These are phyloP conservation scores for Andrena hattorfiana DNA, from an alignment of 2,888 invertebrate species.

Conservation along the genomic window DNA sequence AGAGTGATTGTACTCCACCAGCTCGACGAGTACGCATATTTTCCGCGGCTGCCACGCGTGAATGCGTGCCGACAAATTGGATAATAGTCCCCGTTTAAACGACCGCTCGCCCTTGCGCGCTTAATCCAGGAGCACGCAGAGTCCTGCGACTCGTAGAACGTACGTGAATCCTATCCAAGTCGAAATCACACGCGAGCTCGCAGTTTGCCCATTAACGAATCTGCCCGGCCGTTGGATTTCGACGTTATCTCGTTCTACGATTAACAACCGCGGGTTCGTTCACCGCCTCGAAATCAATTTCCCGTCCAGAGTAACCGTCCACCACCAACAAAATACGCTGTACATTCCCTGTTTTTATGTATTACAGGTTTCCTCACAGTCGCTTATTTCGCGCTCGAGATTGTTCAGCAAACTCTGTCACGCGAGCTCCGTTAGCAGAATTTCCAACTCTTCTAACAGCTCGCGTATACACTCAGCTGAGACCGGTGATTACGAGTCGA, in stretches of 20 bases:
- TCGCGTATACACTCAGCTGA: too few relatives aligned
- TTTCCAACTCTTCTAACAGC: too few relatives aligned
- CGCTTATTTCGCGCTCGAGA: too few relatives aligned
- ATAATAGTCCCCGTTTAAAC: conserved; percentile 38
- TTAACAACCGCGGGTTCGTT: conserved; percentile 7
- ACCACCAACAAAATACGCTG: too few relatives aligned
- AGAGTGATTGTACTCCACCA: too few relatives aligned
- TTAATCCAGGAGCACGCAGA: not conserved
- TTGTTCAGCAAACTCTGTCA: too few relatives aligned
- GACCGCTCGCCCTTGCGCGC: conserved; percentile 6
- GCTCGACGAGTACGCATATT: not conserved
- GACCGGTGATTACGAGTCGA: too few relatives aligned
- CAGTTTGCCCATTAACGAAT: conserved; percentile 49
- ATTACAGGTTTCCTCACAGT: too few relatives aligned
- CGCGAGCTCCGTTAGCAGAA: too few relatives aligned
- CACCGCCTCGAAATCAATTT: too few relatives aligned
- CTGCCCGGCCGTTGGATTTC: conserved; percentile 41
- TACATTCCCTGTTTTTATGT: too few relatives aligned
- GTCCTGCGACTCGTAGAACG: conserved; percentile 32
- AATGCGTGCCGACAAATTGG: conserved; percentile 15
- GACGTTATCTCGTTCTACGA: conserved; percentile 23
- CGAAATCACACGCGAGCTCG: conserved; percentile 46
- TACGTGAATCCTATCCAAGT: conserved; percentile 33
- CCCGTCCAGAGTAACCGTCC: too few relatives aligned
- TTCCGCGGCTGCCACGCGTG: not conserved